Conservation (phyloP, 2,888 invertebrate genomes). For the Acanthosepion pharaonis region DNA sequence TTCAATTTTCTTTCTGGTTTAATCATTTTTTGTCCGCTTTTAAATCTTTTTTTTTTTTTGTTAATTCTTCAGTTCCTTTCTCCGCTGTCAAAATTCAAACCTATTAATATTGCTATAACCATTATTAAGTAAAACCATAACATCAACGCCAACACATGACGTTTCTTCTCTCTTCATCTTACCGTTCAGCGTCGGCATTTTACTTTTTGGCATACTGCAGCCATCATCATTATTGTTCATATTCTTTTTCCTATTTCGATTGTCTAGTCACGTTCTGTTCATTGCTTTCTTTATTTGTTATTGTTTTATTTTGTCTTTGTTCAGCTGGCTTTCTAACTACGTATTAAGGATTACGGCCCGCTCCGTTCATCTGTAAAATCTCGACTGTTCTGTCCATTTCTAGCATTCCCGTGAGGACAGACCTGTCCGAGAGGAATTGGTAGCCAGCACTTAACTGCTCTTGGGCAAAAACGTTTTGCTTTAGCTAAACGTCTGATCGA, state of each 20-base stretch:
- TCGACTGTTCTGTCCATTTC: conserved; percentile 33
- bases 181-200: neutral
- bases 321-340: conserved; percentile 3
- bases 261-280: neutral
- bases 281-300: neutral
- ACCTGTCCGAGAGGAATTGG: conserved; percentile 33
- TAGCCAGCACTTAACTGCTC: conserved; percentile 33
- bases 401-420: conserved; percentile 12
- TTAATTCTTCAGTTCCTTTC: neutral
- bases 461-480: conserved; percentile 33
- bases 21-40: neutral
- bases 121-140: neutral
- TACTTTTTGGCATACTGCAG: neutral
- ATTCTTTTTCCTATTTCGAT: neutral
- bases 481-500: conserved; percentile 33
- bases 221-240: neutral
- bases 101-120: neutral
- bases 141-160: neutral
- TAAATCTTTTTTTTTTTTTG: neutral
- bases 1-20: too few relatives aligned
- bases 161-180: neutral
- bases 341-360: conserved; percentile 33
- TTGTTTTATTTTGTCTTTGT: neutral
- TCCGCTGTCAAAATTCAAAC: neutral
- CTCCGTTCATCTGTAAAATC: conserved; percentile 33